Evolutionary conservation across 2,113 vertebrate species (phyloP).

Genomic region (Catharus bicknelli): DNA sequence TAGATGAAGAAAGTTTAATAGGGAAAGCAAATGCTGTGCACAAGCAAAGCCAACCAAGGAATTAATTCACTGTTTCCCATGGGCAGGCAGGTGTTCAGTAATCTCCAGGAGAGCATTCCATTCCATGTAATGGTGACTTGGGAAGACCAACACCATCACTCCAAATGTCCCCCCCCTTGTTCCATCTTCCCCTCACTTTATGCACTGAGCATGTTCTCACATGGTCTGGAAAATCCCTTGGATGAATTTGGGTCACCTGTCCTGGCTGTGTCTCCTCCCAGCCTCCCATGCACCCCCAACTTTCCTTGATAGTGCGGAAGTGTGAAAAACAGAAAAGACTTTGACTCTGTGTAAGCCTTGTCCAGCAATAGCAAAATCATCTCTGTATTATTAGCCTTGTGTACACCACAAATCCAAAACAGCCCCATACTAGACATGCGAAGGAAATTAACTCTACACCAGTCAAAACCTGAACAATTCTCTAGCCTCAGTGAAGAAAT

Average conservation of each 20-base stretch:
- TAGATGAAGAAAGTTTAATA: not conserved
- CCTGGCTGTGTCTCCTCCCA: not conserved
- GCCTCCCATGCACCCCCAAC: rapidly evolving
- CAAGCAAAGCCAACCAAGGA: not conserved
- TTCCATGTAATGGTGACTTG: not conserved
- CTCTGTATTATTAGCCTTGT: not conserved
- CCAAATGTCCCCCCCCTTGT: too few relatives aligned
- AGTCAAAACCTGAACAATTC: not conserved
- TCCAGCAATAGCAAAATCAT: not conserved
- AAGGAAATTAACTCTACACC: not conserved
- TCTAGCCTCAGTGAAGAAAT: not conserved
- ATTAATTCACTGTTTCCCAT: not conserved
- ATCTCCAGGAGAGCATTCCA: not conserved
- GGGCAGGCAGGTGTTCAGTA: not conserved
- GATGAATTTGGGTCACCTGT: not conserved
- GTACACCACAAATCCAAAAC: not conserved
- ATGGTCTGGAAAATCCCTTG: not conserved
- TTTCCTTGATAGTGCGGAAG: rapidly evolving
- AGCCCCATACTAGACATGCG: not conserved
- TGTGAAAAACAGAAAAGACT: not conserved
- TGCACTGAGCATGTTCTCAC: not conserved
- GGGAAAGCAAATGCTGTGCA: not conserved
- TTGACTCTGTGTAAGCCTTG: not conserved
- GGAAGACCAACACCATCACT: not conserved
- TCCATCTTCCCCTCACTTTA: not conserved